These are phyloP conservation scores for Chloebia gouldiae DNA, from an alignment of 2,113 vertebrate species.

Conservation along the genomic window DNA sequence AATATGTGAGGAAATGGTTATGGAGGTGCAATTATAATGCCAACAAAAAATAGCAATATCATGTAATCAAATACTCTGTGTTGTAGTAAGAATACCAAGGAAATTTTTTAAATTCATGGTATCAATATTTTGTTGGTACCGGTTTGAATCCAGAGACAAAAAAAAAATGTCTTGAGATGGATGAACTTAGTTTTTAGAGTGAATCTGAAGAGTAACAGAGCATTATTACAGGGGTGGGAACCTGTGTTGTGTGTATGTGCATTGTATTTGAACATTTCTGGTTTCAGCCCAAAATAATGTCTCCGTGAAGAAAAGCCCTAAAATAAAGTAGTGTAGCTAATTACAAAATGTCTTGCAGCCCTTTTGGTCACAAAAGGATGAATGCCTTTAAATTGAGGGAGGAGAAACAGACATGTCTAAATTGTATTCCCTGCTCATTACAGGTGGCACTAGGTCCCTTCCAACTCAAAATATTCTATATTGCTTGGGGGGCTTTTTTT, in stretches of 20 bases:
- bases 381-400: neutral
- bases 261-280: neutral
- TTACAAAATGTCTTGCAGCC: neutral
- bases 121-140: neutral
- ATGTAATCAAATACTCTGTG: neutral
- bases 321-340: neutral
- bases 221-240: neutral
- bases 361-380: neutral
- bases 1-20: neutral
- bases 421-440: neutral
- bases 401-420: neutral
- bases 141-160: neutral
- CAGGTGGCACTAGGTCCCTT: neutral
- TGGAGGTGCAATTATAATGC: neutral
- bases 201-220: neutral
- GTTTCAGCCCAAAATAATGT: neutral
- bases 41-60: neutral
- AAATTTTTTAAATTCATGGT: neutral
- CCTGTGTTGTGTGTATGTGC: accelerated
- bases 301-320: neutral
- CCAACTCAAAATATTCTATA: neutral
- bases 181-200: neutral
- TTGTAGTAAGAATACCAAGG: neutral
- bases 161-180: neutral
- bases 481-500: too few relatives aligned